Conservation (phyloP, 1,140 invertebrate genomes). For the Drosophila virilis region DNA sequence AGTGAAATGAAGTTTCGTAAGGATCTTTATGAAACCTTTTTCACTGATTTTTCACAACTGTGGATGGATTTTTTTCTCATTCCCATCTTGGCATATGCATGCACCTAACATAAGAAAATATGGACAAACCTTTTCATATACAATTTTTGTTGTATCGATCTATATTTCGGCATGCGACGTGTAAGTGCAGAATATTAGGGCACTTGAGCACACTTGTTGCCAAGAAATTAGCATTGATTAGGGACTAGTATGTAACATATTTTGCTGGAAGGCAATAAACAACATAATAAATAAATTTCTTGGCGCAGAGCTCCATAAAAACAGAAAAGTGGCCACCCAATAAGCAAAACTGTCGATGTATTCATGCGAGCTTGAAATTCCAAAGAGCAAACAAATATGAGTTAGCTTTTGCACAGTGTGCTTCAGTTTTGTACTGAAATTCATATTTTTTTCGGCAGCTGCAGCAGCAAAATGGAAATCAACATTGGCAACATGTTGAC, state of each 20-base stretch:
- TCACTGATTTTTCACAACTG: too few relatives aligned
- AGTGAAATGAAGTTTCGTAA: too few relatives aligned
- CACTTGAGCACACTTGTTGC: conserved; percentile 20
- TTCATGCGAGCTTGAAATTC: neutral
- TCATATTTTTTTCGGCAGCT: conserved; percentile 73
- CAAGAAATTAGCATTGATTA: conserved; percentile 52
- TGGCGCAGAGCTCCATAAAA: neutral
- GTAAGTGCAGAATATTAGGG: neutral
- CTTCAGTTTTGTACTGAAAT: conserved; percentile 56
- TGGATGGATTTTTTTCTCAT: too few relatives aligned
- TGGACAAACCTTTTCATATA: too few relatives aligned
- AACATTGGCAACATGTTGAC: conserved; percentile 75
- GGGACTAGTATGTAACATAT: conserved; percentile 8
- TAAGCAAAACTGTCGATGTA: conserved; percentile 8
- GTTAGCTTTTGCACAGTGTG: conserved; percentile 28
- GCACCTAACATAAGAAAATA: too few relatives aligned
- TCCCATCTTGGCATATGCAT: too few relatives aligned
- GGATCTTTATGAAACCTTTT: too few relatives aligned
- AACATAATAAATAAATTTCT: conserved; percentile 56
- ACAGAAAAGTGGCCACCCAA: neutral
- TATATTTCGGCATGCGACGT: too few relatives aligned
- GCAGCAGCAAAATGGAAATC: conserved; percentile 37
- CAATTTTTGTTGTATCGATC: too few relatives aligned
- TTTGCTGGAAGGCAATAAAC: conserved; percentile 19
- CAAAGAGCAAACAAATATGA: conserved; percentile 18